Percentiles rank a stretch among this genome's conserved stretches.
Conservation (phyloP, 1,140 invertebrate species). For the Trachymyrmex cornetzi region DNA sequence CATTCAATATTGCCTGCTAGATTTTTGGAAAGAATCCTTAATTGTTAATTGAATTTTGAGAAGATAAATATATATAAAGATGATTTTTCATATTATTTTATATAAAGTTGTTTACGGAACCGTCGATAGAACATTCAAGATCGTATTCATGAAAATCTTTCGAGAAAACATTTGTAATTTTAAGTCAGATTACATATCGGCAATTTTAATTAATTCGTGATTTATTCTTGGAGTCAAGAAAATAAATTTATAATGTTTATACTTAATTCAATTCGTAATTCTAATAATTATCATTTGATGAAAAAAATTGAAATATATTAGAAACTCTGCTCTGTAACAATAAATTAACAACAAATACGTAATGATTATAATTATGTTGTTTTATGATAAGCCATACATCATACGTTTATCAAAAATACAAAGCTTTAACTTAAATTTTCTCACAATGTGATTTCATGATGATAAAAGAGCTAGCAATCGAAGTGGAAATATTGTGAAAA, state of each 20-base stretch:
- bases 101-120: not conserved
- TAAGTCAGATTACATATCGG: not conserved
- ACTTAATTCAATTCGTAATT: no score
- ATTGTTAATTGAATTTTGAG: constrained; percentile 9
- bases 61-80: not conserved
- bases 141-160: not conserved
- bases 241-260: no score
- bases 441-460: not conserved
- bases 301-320: not conserved
- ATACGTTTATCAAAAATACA: not conserved
- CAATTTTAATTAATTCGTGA: no score
- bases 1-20: no score
- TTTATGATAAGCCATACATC: not conserved
- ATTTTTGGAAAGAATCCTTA: not conserved
- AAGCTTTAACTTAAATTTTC: constrained; percentile 1
- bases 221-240: no score
- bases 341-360: not conserved
- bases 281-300: not conserved
- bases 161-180: not conserved
- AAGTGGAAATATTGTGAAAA: constrained; percentile 21
- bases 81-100: not conserved
- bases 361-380: not conserved
- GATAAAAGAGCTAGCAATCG: not conserved
- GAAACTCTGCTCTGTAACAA: not conserved
- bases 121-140: not conserved